Conservation (phyloP, 2,797 vertebrate species). For the Loris lydekkerianus region DNA sequence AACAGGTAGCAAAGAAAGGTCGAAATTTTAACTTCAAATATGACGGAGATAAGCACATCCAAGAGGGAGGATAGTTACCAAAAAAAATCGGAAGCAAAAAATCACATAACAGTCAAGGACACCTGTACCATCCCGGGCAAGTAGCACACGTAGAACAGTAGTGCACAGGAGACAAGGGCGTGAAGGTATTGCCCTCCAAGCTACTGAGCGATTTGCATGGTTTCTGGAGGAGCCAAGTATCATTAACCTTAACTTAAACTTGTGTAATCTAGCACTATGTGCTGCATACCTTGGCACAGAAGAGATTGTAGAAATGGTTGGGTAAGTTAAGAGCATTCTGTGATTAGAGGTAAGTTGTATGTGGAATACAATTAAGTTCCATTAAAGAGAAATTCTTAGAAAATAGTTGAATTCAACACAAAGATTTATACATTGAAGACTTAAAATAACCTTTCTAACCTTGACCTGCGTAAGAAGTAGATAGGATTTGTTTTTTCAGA, state of each 20-base stretch:
- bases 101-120: neutral
- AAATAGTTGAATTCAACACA: neutral
- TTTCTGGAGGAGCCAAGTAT: neutral
- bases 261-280: neutral
- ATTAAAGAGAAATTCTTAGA: neutral
- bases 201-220: neutral
- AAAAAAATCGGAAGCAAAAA: neutral
- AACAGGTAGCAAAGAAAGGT: neutral
- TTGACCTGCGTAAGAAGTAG: neutral
- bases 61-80: neutral
- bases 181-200: neutral
- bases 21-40: neutral
- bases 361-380: conserved; percentile 41
- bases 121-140: neutral
- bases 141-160: neutral
- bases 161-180: neutral
- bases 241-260: neutral
- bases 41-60: neutral
- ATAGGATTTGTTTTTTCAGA: neutral
- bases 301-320: neutral
- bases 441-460: neutral
- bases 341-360: neutral
- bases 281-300: neutral
- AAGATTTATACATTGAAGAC: neutral
- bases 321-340: neutral